Conservation (phyloP, 2,113 vertebrate genomes). For the Todiramphus saurophagus region DNA sequence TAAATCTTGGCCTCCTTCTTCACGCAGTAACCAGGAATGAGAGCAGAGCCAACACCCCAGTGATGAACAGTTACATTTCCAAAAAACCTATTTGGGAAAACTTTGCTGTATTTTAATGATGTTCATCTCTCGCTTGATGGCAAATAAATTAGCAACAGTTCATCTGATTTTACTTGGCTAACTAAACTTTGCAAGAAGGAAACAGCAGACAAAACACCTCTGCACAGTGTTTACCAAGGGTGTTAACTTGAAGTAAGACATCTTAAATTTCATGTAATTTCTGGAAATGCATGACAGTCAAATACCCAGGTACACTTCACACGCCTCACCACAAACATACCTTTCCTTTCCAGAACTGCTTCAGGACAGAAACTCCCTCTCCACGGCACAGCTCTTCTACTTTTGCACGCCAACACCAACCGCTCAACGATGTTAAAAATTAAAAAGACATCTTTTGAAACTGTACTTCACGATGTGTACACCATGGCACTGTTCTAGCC, state of each 20-base stretch:
- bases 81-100: not conserved
- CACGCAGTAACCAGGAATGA: accelerated
- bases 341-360: not conserved
- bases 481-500: not conserved
- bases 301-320: not conserved
- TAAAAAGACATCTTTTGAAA: not conserved
- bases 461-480: not conserved
- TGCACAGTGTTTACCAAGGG: not conserved
- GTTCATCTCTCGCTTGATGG: not conserved
- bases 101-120: not conserved
- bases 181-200: not conserved
- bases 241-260: not conserved
- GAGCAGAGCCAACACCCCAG: not conserved
- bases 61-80: not conserved
- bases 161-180: not conserved
- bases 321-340: not conserved
- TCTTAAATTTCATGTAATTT: not conserved
- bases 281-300: not conserved
- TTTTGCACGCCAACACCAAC: not conserved
- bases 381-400: not conserved
- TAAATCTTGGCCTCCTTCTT: not conserved
- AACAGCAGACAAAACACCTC: not conserved
- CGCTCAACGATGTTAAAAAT: not conserved
- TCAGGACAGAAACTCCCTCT: not conserved
- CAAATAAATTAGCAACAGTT: not conserved